Evolutionary conservation across 2,888 invertebrate genomes (phyloP), one percentile per base, ranked within the genome.

Genomic region (Lithosia quadra): DNA sequence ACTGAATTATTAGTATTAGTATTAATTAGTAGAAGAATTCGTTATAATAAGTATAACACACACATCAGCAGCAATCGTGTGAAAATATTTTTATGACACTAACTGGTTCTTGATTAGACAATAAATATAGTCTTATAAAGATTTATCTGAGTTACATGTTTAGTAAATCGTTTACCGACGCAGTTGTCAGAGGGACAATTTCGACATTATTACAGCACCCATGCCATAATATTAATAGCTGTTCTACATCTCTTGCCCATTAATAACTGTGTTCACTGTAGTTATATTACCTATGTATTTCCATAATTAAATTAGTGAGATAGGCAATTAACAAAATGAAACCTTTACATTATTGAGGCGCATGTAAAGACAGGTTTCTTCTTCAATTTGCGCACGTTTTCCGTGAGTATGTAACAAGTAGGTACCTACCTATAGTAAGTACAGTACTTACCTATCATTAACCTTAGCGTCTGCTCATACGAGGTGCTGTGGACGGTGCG

Each of bases 291-390:
- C n/a, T n/a, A 49, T 49, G 24, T 21, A 56, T 24, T 13, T 22
- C 24, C 34, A 59, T 59, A 36, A 59, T 49, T 49, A 49, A 49
- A 49, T 49, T 49, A 49, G n/a, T n/a, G 49, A 59, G 22, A 13
- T 22, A 36, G 9, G 36, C 36, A 18, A 58, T 58, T 34, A 59
- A 13, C 15, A 36, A 24, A 56, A 56, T 18, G 56, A 56, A 59
- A 59, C 13, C 21, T 59, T 13, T 36, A 10, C 34, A 59, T 13
- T 36, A 22, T 59, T 59, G 15, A 59, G 22, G 21, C 36, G 21
- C 36, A 36, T 59, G 18, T 34, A 59, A 34, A 33, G 58, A 33
- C 18, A 34, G 56, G 24, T 34, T 58, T 18, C 8, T n/a, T 49
- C n/a, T 43, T 49, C n/a, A 49, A 49, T 34, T 34, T n/a, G n/a